Conservation (phyloP, 2,888 invertebrate genomes). For the Melolontha melolontha region DNA sequence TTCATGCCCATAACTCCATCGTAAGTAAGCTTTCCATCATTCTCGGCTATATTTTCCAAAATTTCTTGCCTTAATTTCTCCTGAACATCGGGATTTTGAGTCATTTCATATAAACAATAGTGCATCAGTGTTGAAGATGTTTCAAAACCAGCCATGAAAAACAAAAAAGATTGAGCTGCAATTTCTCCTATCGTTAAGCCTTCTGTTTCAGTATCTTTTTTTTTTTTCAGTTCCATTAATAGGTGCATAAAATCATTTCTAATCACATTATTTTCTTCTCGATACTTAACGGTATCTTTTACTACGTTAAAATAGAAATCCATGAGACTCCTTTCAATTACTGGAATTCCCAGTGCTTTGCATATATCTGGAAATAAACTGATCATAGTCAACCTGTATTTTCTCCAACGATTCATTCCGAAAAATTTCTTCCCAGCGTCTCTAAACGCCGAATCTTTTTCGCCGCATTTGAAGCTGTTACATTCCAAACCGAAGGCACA, state of each 20-base stretch:
- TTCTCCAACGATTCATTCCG: too few species aligned
- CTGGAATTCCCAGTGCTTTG: too few species aligned
- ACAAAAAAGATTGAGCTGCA: constrained; percentile 54
- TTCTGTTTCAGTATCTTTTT: not conserved
- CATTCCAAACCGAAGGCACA: constrained; percentile 72
- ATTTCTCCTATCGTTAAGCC: too few species aligned
- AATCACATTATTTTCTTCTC: constrained; percentile 64
- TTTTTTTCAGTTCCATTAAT: constrained; percentile 64
- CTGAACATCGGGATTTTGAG: constrained; percentile 65
- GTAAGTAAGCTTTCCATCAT: constrained; percentile 64
- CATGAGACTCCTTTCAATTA: too few species aligned
- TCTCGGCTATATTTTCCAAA: constrained; percentile 57
- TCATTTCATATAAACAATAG: constrained; percentile 67
- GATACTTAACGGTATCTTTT: too few species aligned
- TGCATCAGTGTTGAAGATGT: constrained; percentile 63
- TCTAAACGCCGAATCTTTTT: too few species aligned
- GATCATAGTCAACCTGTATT: too few species aligned
- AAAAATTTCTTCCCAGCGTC: too few species aligned
- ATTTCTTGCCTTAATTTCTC: constrained; percentile 64
- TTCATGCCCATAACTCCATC: constrained; percentile 66
- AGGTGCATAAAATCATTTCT: constrained; percentile 70
- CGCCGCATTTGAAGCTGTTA: constrained; percentile 68
- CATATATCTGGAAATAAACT: too few species aligned
- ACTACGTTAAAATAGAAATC: too few species aligned
- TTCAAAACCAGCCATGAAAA: constrained; percentile 61